Conservation (phyloP, 2,797 vertebrate species). For the Todus mexicanus region DNA sequence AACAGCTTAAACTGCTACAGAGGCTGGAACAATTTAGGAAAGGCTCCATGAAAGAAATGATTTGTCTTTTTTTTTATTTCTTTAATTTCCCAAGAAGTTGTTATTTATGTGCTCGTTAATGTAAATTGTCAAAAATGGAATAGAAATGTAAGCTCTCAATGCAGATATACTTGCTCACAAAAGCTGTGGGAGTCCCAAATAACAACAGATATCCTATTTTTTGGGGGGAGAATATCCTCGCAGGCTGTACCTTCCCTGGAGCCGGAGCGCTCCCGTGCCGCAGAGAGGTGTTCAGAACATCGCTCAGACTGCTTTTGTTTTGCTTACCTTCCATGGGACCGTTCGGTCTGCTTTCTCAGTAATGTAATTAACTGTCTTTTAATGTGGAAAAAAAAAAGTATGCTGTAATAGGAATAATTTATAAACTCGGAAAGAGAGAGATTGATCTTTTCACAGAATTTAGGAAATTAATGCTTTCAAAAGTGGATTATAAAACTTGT, state of each 20-base stretch:
- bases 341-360: constrained; percentile 20
- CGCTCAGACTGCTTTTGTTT: constrained; percentile 56
- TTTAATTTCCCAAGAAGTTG: background rate
- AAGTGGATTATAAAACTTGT: constrained; percentile 43
- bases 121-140: background rate
- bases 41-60: background rate
- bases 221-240: background rate
- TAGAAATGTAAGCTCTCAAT: background rate
- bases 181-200: background rate
- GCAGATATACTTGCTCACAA: background rate
- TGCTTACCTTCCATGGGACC: constrained; percentile 19
- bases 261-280: background rate
- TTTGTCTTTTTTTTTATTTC: background rate
- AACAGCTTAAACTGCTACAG: background rate
- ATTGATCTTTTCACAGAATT: constrained; percentile 54
- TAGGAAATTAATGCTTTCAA: constrained; percentile 63
- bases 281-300: constrained; percentile 12
- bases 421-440: constrained; percentile 24
- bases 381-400: background rate
- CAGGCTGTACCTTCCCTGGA: background rate
- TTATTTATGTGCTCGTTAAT: background rate
- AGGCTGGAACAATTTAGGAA: background rate
- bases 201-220: background rate
- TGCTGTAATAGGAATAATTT: constrained; percentile 19
- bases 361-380: constrained; percentile 61